Conservation (phyloP, 1,140 invertebrate genomes). For the Cydia pomonella region DNA sequence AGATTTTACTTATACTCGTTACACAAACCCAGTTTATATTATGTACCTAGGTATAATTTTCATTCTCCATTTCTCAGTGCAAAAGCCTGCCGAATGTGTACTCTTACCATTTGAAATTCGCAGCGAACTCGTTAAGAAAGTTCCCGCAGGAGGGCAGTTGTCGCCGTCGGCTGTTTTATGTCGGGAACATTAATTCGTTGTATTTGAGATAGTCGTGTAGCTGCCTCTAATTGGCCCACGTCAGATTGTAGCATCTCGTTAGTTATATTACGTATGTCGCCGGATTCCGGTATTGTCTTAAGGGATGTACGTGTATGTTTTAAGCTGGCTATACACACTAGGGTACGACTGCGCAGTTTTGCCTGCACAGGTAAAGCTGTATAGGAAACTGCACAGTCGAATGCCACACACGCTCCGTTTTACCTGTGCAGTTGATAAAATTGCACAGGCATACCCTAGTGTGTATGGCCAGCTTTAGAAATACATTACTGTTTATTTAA, state of each 20-base stretch:
- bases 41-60: background rate
- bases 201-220: conserved; percentile 27
- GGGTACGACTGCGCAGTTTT: no score
- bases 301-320: background rate
- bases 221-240: conserved; percentile 19
- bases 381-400: no score
- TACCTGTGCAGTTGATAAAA: no score
- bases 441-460: no score
- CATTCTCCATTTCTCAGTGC: background rate
- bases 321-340: no score
- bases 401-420: no score
- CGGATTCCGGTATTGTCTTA: conserved; percentile 7
- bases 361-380: no score
- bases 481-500: no score
- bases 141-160: conserved; percentile 14
- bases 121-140: conserved; percentile 22
- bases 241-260: conserved; percentile 29
- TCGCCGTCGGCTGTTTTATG: conserved; percentile 8
- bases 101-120: conserved; percentile 16
- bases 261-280: conserved; percentile 27
- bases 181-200: background rate
- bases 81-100: background rate
- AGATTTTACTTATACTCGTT: no score
- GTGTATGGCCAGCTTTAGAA: background rate
- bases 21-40: no score